Base-by-base conservation (phyloP, 2,113 vertebrate species). In the Pseudorectes ferrugineus region DNA sequence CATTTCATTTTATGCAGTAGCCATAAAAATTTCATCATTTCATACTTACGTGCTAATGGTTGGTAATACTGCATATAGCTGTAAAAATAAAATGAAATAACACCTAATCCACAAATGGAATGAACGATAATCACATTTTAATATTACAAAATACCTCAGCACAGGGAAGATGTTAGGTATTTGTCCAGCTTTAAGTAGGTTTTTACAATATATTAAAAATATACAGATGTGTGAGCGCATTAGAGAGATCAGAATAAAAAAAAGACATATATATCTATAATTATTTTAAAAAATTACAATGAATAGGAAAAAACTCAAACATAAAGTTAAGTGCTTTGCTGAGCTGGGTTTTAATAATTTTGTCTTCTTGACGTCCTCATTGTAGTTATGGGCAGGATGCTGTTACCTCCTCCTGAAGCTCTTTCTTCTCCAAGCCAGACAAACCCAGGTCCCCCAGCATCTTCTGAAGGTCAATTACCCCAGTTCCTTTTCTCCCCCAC, bases 1-100 rank as follows among this genome's bases (percentile, higher is more conserved):
- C 13, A 36, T 72, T 93, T 33, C 19, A 36, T 77, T 93, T 83
- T 92, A 76, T 70, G 54, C 10, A 20, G 31, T 11, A 54, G n/a
- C 29, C 43, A 42, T 83, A 46, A 83, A 89, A 90, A 62, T 71
- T 70, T 84, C 23, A 70, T 83, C 5, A 28, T 54, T 83, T 70
- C 55, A 46, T 88, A 35, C 66, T 89, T 94, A 43, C 1, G 2
- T 51, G n/a, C 7, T 74, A 83, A 83, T 51, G 35, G 40, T 36
- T 75, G 43, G 43, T 86, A 84, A 67, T 86, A 51, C 20, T 67
- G 36, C 25, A 67, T 40, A 33, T 48, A 62, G 40, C 43, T 66
- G 65, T 80, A 85, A 80, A 95, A 94, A 66, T 66, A 80, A 94
- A 85, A 92, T 36, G 6, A 58, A 92, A 77, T 76, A 90, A 70